These are phyloP conservation scores for Channa maculata DNA, from an alignment of 2,113 vertebrate genomes.

Conservation along the genomic window DNA sequence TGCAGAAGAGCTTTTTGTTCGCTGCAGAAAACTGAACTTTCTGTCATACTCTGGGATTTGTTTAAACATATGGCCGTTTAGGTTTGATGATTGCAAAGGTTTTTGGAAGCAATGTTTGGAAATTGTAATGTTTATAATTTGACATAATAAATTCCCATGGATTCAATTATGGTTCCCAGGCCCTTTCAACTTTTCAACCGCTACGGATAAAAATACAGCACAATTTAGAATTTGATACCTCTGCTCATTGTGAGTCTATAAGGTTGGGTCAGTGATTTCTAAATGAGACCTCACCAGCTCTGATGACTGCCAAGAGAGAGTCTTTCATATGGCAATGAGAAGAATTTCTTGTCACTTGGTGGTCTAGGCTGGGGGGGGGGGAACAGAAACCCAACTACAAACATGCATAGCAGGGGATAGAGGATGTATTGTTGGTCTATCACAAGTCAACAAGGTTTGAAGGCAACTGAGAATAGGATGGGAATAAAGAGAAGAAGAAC, in stretches of 20 bases:
- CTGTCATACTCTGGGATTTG: not conserved
- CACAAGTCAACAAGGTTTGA: conserved; percentile 12
- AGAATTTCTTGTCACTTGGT: conserved; percentile 46
- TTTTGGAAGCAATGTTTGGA: conserved; percentile 20
- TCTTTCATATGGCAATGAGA: conserved; percentile 47
- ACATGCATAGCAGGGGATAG: conserved; percentile 27
- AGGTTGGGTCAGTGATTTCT: conserved; percentile 47
- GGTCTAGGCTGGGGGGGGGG: conserved; percentile 26
- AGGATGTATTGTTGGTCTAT: conserved; percentile 44
- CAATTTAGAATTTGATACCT: conserved; percentile 39
- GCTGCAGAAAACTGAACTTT: not conserved
- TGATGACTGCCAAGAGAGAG: conserved; percentile 17
- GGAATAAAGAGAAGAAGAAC: conserved; percentile 9
- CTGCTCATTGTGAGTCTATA: conserved; percentile 26
- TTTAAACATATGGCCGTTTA: conserved; percentile 13
- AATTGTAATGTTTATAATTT: conserved; percentile 32
- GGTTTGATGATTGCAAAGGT: conserved; percentile 20
- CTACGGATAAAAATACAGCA: conserved; percentile 29
- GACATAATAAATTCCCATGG: conserved; percentile 18
- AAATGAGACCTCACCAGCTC: conserved; percentile 29
- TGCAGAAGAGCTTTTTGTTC: conserved; percentile 1
- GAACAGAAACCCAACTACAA: conserved; percentile 36
- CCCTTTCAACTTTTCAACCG: conserved; percentile 25
- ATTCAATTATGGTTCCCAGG: conserved; percentile 26
- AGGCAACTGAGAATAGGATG: conserved; percentile 26